Evolutionary conservation across 2,113 vertebrate species (phyloP), one percentile per base, ranked within the genome.

Genomic region (Seriola dumerili): DNA sequence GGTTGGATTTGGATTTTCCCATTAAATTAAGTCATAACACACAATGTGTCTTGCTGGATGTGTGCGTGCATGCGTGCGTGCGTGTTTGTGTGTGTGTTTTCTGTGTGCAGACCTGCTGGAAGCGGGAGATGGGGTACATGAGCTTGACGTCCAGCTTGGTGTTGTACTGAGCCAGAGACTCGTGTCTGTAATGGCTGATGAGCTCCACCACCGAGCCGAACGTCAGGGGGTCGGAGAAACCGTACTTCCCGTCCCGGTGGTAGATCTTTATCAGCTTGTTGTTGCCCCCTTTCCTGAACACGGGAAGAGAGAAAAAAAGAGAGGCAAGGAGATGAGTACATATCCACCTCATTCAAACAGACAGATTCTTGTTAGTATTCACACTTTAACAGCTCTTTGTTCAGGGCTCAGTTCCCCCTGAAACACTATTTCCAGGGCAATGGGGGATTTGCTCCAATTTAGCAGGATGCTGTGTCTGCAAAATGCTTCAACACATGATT

Each of bases 231-330:
- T 99, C 98, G 8, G 98, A 99, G 94, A 99, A 99, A 85, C 98
- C 98, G 0, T 97, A 99, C 90, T 97, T 97, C 63, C 97, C 97
- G 72, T 99, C 97, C 44, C 96, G 94, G 81, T 99, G 97, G 91
- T 98, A 99, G 93, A 99, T 99, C 96, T 99, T 99, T 87, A 99
- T 99, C 93, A 99, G 94, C 73, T 99, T 99, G 94, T 99, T 99
- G 94, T 99, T 99, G 79, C 98, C 98, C 78, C 97, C 97, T 94
- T 99, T 99, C 96, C 98, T 99, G 95, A 44, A 59, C 14, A 72
- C 8, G n/a, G 3, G 42, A 0, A 52, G 3, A 44, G 0, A 46
- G 0, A n/a, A 7, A 10, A 14, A 1, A 52, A 29, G 29, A 59
- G 5, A 67, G 46, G 14, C 21, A 36, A 10, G 42, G n/a, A 46